A percentile compares a stretch with the other conserved stretches of the same genome.
These are phyloP conservation scores for Lasioglossum figueresi DNA, from an alignment of 2,888 invertebrate species.

Conservation along the genomic window DNA sequence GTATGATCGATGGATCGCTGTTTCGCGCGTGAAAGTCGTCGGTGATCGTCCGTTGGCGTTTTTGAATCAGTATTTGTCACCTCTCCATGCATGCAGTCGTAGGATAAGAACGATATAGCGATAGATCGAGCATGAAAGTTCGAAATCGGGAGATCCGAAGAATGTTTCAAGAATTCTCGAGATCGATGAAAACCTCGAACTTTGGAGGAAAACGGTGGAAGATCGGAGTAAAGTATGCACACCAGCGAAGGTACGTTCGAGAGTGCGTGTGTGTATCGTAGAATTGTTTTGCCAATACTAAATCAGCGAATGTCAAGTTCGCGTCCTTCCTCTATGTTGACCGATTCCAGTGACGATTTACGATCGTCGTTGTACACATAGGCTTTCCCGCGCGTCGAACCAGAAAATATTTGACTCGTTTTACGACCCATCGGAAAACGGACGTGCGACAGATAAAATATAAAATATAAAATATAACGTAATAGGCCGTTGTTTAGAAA, in stretches of 20 bases:
- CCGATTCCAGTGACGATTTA: background rate
- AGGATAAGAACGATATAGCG: background rate
- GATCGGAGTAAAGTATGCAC: too few relatives aligned
- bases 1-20: background rate
- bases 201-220: too few relatives aligned
- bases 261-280: background rate
- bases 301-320: background rate
- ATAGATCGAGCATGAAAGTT: background rate
- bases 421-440: background rate
- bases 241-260: background rate
- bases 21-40: background rate
- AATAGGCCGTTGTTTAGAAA: background rate
- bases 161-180: too few relatives aligned
- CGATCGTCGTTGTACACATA: background rate
- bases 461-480: background rate
- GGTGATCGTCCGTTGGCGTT: background rate
- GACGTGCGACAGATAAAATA: background rate
- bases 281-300: background rate
- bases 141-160: background rate
- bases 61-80: background rate
- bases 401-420: background rate
- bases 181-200: too few relatives aligned
- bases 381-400: background rate
- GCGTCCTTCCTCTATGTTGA: background rate
- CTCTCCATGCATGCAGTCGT: background rate